Evolutionary conservation across 2,888 invertebrate species (phyloP), one percentile per base, ranked within the genome.

Genomic region (Cheiracanthium punctorium): DNA sequence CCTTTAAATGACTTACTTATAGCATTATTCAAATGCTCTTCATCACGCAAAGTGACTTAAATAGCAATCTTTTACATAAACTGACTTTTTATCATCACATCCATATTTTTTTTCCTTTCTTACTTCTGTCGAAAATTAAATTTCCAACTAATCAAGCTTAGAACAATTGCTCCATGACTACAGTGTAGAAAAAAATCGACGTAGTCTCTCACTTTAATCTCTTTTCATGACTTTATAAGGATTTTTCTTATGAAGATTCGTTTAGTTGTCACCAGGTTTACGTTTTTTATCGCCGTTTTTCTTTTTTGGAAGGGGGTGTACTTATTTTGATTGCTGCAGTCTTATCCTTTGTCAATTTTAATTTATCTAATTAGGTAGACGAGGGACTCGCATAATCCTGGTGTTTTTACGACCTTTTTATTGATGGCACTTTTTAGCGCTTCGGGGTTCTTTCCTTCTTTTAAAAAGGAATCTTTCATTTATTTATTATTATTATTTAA

Each of bases 121-220:
- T 58, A 4, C n/a, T 17, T 37, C 1, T 48, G 14, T 58, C 1
- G 24, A 24, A 58, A 58, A 58, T 58, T 58, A 58, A 58, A 58
- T 58, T 58, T 24, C 58, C 58, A 24, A 58, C 58, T 58, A 58
- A 58, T 58, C 58, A 58, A 58, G 24, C 24, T 2, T 5, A 24
- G 58, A 58, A 58, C 58, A 58, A 58, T 58, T 58, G 58, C 24
- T 58, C 58, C 24, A n/a, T n/a, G 58, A 58, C 20, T n/a, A n/a
- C 12, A 58, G 58, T 4, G 58, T 24, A 48, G 2, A 48, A 24
- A 58, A 24, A 58, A 58, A 58, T 4, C 5, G 24, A 58, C 12
- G 1, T 24, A 5, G 24, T 58, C 58, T 24, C 12, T 24, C 58
- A 24, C 7, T 58, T 58, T 58, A 58, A 58, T 58, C 58, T 24